Base-by-base conservation (phyloP, 2,797 vertebrate species). In the Tokudaia muenninki region DNA sequence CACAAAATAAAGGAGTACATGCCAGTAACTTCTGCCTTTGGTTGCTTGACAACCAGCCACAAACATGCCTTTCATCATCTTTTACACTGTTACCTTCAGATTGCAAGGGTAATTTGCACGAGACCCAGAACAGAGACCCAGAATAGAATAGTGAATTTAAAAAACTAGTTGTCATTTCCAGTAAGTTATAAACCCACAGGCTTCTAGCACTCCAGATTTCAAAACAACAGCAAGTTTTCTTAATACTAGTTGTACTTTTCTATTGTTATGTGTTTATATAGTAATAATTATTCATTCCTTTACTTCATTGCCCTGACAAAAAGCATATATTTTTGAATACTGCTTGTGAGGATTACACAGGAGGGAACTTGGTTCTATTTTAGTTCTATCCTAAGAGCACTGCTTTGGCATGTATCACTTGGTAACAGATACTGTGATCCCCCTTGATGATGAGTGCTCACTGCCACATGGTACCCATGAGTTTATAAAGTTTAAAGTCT, bases 31-130 rank as follows among this genome's bases (percentile, higher is more conserved):
- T 87, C 92, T 17, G 74, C 72, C 61, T 88, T 82, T 89, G 63
- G 86, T 95, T 94, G 88, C 94, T 63, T 94, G 88, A 92, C 95
- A 96, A 90, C 79, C 44, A 65, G 83, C 52, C 55, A 95, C 57
- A 96, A 96, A 82, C 24, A 67, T 91, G 96, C 41, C 82, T 97
- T 97, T 96, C 91, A 89, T 91, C 82, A 81, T 44, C 67, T 92
- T 57, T 94, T 90, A 78, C 75, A 94, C 67, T 57, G 92, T 94
- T 95, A 95, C 87, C 86, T 92, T 94, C 82, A 92, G 67, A 91
- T 90, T 90, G 75, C 75, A 61, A 82, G 79, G 80, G 52, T 75
- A 78, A 67, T 65, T 61, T 84, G 72, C 81, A 87, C 11, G 86
- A 87, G 79, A 87, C 34, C 81, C 61, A 92, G 74, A 83, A 91